phyloP scores from a whole-genome alignment of 2,113 vertebrate species.

The Boleophthalmus pectinirostris region DNA sequence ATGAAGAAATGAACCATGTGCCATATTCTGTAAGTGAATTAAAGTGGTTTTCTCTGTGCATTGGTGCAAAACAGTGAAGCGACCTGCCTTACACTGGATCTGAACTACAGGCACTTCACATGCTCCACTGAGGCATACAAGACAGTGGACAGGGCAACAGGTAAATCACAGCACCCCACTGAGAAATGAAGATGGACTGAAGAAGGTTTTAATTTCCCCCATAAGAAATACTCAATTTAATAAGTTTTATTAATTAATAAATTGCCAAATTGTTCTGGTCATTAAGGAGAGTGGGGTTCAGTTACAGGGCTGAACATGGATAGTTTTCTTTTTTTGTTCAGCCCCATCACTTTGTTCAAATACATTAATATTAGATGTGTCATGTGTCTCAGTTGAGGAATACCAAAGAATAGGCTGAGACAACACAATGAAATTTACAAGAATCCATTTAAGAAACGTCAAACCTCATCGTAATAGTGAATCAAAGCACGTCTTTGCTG shows the following conservation, averaged over 20 bases:
- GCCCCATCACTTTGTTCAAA: background rate
- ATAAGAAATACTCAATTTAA: no score
- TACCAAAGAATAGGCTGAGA: background rate
- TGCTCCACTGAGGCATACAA: slow-evolving; percentile 55
- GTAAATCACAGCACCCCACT: slow-evolving; percentile 26
- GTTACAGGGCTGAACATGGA: no score
- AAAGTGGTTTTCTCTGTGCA: slow-evolving; percentile 18
- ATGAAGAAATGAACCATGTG: background rate
- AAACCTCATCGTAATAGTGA: background rate
- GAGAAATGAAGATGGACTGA: slow-evolving; percentile 8
- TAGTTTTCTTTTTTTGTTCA: background rate
- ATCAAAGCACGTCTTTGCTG: slow-evolving; percentile 54
- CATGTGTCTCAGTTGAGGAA: background rate
- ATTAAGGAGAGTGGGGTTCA: no score
- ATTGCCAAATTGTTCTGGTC: no score
- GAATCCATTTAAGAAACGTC: background rate
- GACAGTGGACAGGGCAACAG: slow-evolving; percentile 40
- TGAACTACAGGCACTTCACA: slow-evolving; percentile 22
- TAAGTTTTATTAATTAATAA: no score
- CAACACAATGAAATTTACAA: background rate
- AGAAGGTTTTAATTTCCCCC: background rate
- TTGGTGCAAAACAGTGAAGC: background rate
- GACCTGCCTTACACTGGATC: background rate
- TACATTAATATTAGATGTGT: background rate
- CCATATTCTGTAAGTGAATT: slow-evolving; percentile 1